Percentiles rank a stretch among this genome's conserved stretches.
These are phyloP conservation scores for Rhagoletis pomonella DNA, from an alignment of 1,140 invertebrate species.

Conservation along the genomic window DNA sequence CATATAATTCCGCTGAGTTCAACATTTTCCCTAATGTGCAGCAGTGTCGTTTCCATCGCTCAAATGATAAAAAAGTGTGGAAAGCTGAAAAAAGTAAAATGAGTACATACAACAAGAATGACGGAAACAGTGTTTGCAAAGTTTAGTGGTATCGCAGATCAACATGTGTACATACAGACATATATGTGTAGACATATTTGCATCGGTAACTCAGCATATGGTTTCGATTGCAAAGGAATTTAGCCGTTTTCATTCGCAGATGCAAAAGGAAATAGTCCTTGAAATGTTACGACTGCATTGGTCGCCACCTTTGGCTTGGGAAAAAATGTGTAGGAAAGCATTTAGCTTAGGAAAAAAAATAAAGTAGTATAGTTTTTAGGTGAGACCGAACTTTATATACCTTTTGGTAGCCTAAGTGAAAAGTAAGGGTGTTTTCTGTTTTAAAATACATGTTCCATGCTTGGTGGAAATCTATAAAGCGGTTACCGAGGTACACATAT, in stretches of 20 bases:
- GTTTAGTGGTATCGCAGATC: background rate
- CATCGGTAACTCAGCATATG: background rate
- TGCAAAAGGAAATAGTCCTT: slow-evolving; percentile 22
- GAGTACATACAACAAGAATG: background rate
- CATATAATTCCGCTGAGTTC: background rate
- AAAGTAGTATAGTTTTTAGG: too few species aligned
- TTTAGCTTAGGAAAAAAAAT: too few species aligned
- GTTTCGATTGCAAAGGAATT: background rate
- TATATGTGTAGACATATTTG: background rate
- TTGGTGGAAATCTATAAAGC: too few species aligned
- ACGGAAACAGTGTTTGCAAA: slow-evolving; percentile 8
- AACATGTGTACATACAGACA: background rate
- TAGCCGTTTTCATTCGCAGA: background rate
- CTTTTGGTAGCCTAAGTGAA: too few species aligned
- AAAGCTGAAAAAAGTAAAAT: background rate
- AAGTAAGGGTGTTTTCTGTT: too few species aligned
- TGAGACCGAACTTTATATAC: too few species aligned
- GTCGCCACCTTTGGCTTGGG: background rate
- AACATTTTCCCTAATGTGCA: slow-evolving; percentile 37
- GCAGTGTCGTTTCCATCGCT: slow-evolving; percentile 32
- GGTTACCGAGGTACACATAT: too few species aligned
- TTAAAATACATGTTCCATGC: too few species aligned
- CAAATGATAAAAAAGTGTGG: slow-evolving; percentile 4
- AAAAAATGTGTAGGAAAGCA: too few species aligned
- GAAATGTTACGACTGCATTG: background rate